phyloP scores from a whole-genome alignment of 2,888 invertebrate species.

The Orthosia incerta region DNA sequence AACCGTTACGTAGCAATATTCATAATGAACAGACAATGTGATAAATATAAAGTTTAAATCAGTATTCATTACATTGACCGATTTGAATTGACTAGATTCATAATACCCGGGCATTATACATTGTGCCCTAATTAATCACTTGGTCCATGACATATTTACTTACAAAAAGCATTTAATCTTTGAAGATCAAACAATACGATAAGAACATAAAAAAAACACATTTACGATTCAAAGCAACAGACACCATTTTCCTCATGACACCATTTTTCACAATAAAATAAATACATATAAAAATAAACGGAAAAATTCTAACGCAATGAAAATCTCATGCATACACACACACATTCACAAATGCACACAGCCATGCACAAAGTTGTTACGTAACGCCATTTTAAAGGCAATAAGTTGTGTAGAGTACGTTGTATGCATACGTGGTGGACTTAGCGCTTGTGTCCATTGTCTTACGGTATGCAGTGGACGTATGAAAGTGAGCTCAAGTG shows the following conservation, averaged over 20 bases:
- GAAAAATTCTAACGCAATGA: constrained; percentile 74
- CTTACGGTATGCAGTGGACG: constrained; percentile 4
- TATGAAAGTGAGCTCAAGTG: background rate
- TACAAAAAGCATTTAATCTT: background rate
- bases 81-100: too few species aligned
- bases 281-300: constrained; percentile 64
- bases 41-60: too few species aligned
- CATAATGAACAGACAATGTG: too few species aligned
- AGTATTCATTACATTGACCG: too few species aligned
- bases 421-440: constrained; percentile 73
- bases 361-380: constrained; percentile 68
- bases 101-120: too few species aligned
- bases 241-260: constrained; percentile 53
- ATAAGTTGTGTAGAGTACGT: constrained; percentile 81
- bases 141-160: too few species aligned
- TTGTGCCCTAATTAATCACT: too few species aligned
- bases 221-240: constrained; percentile 19
- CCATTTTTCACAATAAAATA: constrained; percentile 57
- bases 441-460: constrained; percentile 76
- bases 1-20: too few species aligned
- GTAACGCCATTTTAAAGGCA: constrained; percentile 83
- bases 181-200: background rate
- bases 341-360: constrained; percentile 50
- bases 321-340: constrained; percentile 66
- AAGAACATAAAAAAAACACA: constrained; percentile 18